Evolutionary conservation across 2,888 invertebrate genomes (phyloP), one percentile per base, ranked within the genome.

Genomic region (Tachina fera): DNA sequence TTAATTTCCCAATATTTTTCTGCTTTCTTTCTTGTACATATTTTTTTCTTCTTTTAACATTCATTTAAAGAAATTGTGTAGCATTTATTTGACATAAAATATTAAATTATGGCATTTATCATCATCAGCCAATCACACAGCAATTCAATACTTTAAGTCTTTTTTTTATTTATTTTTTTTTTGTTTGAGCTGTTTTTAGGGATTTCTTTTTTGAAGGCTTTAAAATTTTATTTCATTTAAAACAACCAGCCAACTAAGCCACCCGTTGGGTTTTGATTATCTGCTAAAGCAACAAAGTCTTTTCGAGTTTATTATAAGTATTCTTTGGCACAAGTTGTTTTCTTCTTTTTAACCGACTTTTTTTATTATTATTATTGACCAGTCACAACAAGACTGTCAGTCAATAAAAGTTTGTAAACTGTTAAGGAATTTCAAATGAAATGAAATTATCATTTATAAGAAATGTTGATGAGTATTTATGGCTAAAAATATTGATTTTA

Each of bases 101-200:
- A 88, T 88, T 88, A 88, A 88, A 88, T 88, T 88, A 88, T 88
- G 87, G 88, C 87, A 88, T 88, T 88, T 88, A 88, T 88, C 88
- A 88, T 87, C 87, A 87, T 88, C 88, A 87, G 60, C 82, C 87
- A 87, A 88, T 88, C 88, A 80, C 77, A 78, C n/a, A 79, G 87
- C 86, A 80, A 86, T 86, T 86, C 83, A 83, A 86, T 80, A 86
- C 72, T 56, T 86, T 86, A 39, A 9, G 13, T 39, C 0, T 31
- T 31, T 31, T 41, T 45, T 71, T n/a, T 22, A 4, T 51, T 41
- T 43, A 19, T 9, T 56, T 56, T 1, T 11, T 22, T 56, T 9
- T 56, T 56, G 16, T n/a, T 53, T n/a, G 14, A 49, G 8, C 6
- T n/a, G 13, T 49, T 19, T 9, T 53, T 19, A 19, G 16, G 19